These are phyloP conservation scores for Portunus trituberculatus DNA, from an alignment of 1,140 invertebrate genomes.

Conservation along the genomic window DNA sequence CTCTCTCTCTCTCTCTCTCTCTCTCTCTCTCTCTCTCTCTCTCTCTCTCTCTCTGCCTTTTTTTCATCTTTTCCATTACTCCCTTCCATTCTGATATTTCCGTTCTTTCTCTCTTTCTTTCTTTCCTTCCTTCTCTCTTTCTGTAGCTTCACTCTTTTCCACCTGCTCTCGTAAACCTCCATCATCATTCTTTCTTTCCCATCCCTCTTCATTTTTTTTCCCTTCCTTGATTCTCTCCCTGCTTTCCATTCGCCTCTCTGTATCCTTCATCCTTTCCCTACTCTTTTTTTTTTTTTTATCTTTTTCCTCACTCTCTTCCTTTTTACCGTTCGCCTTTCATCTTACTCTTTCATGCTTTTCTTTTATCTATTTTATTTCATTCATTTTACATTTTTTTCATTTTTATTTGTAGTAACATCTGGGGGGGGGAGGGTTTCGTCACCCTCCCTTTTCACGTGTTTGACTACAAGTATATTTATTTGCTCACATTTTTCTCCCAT, in stretches of 20 bases:
- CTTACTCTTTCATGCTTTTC: no score
- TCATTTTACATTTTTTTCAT: not conserved
- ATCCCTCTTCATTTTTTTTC: not conserved
- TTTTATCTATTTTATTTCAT: not conserved
- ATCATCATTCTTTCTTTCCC: not conserved
- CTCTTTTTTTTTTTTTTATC: no score
- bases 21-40: conserved; percentile 20
- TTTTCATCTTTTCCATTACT: not conserved
- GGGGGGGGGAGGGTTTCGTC: no score
- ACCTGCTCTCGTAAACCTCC: not conserved
- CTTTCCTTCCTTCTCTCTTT: not conserved
- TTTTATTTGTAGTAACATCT: no score
- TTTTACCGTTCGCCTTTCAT: no score
- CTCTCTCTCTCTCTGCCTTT: not conserved
- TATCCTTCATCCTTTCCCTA: no score
- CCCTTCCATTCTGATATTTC: not conserved
- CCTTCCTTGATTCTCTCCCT: not conserved
- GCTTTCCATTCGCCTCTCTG: no score
- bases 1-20: conserved; percentile 1
- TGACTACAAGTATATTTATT: not conserved
- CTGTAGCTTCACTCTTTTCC: not conserved
- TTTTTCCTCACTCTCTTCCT: no score
- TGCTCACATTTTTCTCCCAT: not conserved
- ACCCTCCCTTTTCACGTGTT: not conserved
- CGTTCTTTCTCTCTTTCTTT: not conserved